Evolutionary conservation across 2,888 invertebrate species (phyloP).

Genomic region (Operophtera brumata): DNA sequence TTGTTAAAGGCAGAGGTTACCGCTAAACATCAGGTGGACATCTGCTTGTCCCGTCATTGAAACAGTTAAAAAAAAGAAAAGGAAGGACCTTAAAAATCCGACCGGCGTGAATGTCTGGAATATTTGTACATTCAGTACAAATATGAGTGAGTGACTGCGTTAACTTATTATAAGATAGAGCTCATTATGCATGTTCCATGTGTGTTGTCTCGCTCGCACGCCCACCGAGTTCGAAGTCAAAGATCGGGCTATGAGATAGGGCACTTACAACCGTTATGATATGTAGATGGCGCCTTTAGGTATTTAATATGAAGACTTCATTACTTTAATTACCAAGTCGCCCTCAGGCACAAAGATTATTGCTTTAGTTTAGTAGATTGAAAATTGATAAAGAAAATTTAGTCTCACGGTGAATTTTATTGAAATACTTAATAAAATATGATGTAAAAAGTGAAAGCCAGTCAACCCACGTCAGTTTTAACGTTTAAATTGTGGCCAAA

Average conservation of each 20-base stretch:
- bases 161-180: too few relatives aligned
- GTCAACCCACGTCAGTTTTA: constrained; percentile 19
- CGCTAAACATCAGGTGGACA: too few relatives aligned
- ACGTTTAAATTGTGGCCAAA: neutral
- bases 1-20: too few relatives aligned
- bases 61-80: too few relatives aligned
- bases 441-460: constrained; percentile 16
- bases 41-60: too few relatives aligned
- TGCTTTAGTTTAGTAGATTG: constrained; percentile 29
- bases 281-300: constrained; percentile 36
- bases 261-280: constrained; percentile 32
- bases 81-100: too few relatives aligned
- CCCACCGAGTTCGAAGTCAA: constrained; percentile 17
- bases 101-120: too few relatives aligned
- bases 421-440: constrained; percentile 19
- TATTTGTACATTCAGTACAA: too few relatives aligned
- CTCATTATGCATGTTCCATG: constrained; percentile 17
- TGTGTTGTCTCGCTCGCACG: constrained; percentile 23
- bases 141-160: too few relatives aligned
- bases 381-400: constrained; percentile 34
- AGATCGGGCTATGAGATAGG: constrained; percentile 29
- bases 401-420: constrained; percentile 29
- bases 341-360: constrained; percentile 28
- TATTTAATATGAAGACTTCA: constrained; percentile 47
- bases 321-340: constrained; percentile 42